Evolutionary conservation across 2,888 invertebrate genomes (phyloP).

Genomic region (Adineta ricciae): DNA sequence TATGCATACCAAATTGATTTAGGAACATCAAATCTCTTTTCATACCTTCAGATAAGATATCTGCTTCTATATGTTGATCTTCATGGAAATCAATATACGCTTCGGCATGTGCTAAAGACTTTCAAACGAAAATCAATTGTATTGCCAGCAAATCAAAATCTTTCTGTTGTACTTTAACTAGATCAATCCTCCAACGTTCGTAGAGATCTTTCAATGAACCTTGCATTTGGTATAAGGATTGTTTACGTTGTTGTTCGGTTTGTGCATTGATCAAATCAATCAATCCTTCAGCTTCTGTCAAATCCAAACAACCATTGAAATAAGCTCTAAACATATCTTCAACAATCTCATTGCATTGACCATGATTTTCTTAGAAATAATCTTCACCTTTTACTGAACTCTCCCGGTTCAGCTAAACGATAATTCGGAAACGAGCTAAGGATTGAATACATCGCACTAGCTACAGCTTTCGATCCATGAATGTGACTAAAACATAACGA

Average conservation of each 20-base stretch:
- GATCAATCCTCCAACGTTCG: slow-evolving; percentile 58
- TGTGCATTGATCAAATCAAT: slow-evolving; percentile 73
- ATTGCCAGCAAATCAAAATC: neutral
- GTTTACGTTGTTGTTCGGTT: slow-evolving; percentile 70
- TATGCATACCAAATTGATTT: neutral
- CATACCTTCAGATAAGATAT: slow-evolving; percentile 54
- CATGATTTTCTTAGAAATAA: neutral
- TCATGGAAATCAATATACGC: slow-evolving; percentile 76
- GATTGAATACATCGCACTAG: slow-evolving; percentile 59
- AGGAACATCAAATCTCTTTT: neutral
- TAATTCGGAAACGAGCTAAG: slow-evolving; percentile 58
- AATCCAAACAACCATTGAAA: slow-evolving; percentile 67
- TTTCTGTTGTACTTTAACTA: slow-evolving; percentile 52
- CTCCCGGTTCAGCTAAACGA: slow-evolving; percentile 66
- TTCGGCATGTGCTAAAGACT: slow-evolving; percentile 63
- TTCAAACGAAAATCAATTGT: slow-evolving; percentile 35
- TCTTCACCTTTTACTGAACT: slow-evolving; percentile 63
- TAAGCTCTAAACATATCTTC: slow-evolving; percentile 59
- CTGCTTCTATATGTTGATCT: slow-evolving; percentile 61
- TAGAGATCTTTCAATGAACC: slow-evolving; percentile 64
- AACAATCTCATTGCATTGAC: neutral
- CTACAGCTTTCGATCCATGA: slow-evolving; percentile 71
- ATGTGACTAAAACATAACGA: slow-evolving; percentile 61
- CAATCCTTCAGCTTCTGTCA: slow-evolving; percentile 72
- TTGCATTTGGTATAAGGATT: slow-evolving; percentile 66